phyloP scores from a whole-genome alignment of 2,797 vertebrate species.

The Chloroceryle inda region DNA sequence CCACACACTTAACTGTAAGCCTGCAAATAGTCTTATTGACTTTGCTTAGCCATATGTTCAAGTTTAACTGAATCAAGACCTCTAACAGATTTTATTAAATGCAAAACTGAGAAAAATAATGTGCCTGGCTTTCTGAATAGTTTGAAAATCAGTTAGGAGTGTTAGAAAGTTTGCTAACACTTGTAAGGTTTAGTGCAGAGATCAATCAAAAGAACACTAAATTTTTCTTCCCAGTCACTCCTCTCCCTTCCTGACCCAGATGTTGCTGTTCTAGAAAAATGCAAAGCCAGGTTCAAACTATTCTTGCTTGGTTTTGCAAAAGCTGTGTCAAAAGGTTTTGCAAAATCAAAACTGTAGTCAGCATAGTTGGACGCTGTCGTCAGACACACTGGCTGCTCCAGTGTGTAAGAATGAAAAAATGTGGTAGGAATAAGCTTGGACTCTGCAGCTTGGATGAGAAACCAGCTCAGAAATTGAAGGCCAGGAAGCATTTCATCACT shows the following conservation, averaged over 20 bases:
- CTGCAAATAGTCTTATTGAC: not conserved
- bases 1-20: not conserved
- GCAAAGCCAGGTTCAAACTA: not conserved
- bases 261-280: not conserved
- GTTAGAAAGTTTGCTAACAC: not conserved
- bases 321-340: not conserved
- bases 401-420: not conserved
- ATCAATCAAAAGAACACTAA: not conserved
- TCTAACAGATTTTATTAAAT: constrained; percentile 8
- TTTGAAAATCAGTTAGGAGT: not conserved
- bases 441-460: not conserved
- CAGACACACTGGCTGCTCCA: not conserved
- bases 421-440: not conserved
- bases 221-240: not conserved
- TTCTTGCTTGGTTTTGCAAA: not conserved
- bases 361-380: not conserved
- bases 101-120: not conserved
- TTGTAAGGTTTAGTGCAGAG: not conserved
- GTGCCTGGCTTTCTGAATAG: not conserved
- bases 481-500: not conserved
- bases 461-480: not conserved
- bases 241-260: not conserved
- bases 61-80: not conserved
- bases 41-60: not conserved
- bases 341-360: not conserved